phyloP scores from a whole-genome alignment of 2,888 invertebrate genomes.

The Acrocera orbiculus region DNA sequence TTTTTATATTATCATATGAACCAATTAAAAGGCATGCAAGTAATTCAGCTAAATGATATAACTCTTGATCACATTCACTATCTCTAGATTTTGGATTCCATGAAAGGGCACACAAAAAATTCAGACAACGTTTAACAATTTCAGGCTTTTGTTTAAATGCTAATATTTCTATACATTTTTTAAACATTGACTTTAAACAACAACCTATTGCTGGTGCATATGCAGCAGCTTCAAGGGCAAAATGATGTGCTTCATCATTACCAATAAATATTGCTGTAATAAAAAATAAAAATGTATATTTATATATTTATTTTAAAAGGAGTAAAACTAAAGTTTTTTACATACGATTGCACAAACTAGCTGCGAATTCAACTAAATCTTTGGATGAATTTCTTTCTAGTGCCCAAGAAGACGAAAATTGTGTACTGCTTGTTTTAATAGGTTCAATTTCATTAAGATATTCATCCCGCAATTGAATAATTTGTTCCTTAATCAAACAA shows the following conservation, averaged over 20 bases:
- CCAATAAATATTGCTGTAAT: constrained; percentile 21
- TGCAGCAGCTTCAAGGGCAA: constrained; percentile 18
- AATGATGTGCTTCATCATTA: constrained; percentile 16
- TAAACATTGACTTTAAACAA: constrained; percentile 22
- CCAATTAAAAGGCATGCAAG: constrained; percentile 26
- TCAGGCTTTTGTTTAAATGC: constrained; percentile 25
- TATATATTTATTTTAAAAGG: not conserved
- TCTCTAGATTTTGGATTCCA: constrained; percentile 23
- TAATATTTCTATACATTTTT: constrained; percentile 25
- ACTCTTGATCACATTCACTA: constrained; percentile 21
- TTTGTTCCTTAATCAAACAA: constrained; percentile 18
- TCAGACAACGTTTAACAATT: constrained; percentile 24
- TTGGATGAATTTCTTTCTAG: constrained; percentile 15
- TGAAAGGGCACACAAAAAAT: constrained; percentile 22
- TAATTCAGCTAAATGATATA: constrained; percentile 26
- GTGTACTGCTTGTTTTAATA: constrained; percentile 16
- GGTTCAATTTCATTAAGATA: constrained; percentile 23
- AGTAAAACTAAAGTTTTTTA: not conserved
- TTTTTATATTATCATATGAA: constrained; percentile 24
- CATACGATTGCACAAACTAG: constrained; percentile 21
- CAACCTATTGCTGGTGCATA: constrained; percentile 24
- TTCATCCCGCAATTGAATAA: constrained; percentile 27
- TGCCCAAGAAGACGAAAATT: constrained; percentile 21
- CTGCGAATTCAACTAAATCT: constrained; percentile 17
- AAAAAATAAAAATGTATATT: not conserved